phyloP scores from a whole-genome alignment of 2,797 vertebrate genomes.

The Basileuterus tristriatus region DNA sequence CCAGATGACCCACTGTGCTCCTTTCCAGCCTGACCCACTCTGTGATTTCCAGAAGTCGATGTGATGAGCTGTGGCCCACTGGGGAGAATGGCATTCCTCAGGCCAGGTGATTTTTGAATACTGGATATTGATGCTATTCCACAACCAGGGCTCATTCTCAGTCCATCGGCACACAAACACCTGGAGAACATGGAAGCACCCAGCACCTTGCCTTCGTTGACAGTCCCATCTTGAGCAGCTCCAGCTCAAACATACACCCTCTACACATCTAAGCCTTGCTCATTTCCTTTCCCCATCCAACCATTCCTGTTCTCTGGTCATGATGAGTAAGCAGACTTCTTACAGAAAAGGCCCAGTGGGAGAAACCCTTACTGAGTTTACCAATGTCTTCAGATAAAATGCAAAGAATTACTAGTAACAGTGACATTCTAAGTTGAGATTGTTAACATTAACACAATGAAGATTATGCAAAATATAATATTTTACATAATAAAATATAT shows the following conservation, averaged over 20 bases:
- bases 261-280: not conserved
- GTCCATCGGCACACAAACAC: not conserved
- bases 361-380: not conserved
- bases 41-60: not conserved
- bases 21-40: not conserved
- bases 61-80: not conserved
- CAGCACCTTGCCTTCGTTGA: not conserved
- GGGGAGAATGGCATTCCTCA: not conserved
- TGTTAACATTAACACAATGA: not conserved
- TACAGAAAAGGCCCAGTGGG: not conserved
- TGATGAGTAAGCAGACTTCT: not conserved
- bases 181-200: not conserved
- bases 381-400: not conserved
- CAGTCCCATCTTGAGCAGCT: not conserved
- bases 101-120: not conserved
- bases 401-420: not conserved
- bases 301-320: not conserved
- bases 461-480: not conserved
- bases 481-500: not conserved
- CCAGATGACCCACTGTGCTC: not conserved
- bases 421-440: not conserved
- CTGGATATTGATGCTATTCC: not conserved
- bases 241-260: not conserved
- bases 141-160: not conserved
- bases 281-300: not conserved